Conservation (phyloP, 2,113 vertebrate genomes). For the Smithornis capensis region DNA sequence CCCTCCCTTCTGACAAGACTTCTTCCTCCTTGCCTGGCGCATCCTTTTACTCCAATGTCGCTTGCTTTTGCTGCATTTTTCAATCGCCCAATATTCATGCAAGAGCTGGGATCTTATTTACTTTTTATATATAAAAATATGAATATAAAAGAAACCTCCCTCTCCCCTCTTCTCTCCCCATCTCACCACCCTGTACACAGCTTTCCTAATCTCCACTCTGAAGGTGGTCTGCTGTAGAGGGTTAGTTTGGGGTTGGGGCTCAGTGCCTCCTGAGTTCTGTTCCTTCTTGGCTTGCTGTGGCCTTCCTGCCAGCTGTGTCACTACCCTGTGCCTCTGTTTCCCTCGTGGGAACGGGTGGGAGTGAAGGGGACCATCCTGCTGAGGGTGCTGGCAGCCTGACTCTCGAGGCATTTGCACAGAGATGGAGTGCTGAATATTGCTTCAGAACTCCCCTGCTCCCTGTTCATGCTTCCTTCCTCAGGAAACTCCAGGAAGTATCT, state of each 20-base stretch:
- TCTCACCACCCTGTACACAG: neutral
- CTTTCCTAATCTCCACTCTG: neutral
- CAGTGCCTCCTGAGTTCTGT: neutral
- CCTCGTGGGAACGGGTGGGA: neutral
- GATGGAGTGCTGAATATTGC: neutral
- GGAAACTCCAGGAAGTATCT: neutral
- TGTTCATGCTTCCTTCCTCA: neutral
- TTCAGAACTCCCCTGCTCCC: neutral
- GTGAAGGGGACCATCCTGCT: neutral
- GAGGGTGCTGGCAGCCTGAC: neutral
- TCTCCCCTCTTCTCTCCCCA: neutral
- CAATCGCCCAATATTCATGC: slow-evolving; percentile 42
- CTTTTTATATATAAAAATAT: slow-evolving; percentile 56
- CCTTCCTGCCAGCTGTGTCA: slow-evolving; percentile 4
- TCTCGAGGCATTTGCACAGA: neutral
- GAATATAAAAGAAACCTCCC: neutral
- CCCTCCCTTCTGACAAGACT: neutral
- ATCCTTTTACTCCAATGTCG: slow-evolving; percentile 53
- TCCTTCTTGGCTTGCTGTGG: neutral
- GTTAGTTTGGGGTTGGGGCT: neutral
- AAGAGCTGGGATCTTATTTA: slow-evolving; percentile 67
- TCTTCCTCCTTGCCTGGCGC: slow-evolving; percentile 54
- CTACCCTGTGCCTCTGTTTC: neutral
- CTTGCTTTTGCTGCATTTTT: slow-evolving; percentile 69
- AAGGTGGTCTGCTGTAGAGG: neutral